Evolutionary conservation across 2,888 invertebrate species (phyloP).

Genomic region (Dorcus parallelipipedus): DNA sequence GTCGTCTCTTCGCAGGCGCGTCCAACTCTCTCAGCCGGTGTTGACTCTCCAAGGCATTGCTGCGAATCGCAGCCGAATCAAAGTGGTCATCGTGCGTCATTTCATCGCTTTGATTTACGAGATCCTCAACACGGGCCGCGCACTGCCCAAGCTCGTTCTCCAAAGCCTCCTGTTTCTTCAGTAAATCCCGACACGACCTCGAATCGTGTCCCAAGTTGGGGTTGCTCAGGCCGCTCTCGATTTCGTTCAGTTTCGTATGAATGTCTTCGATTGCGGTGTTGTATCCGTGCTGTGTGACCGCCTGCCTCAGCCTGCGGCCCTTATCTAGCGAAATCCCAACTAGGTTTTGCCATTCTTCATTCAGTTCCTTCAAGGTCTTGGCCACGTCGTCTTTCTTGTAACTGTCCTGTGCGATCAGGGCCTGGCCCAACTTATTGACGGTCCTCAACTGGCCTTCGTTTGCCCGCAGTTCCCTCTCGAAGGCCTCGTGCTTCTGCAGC

Average conservation of each 20-base stretch:
- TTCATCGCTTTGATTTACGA: constrained; percentile 79
- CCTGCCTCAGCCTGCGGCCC: constrained; percentile 75
- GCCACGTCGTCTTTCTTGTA: constrained; percentile 70
- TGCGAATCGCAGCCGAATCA: constrained; percentile 82
- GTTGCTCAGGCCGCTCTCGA: constrained; percentile 74
- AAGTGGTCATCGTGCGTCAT: constrained; percentile 94
- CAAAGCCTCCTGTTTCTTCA: constrained; percentile 84
- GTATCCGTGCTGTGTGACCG: constrained; percentile 76
- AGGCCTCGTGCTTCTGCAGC: constrained; percentile 94
- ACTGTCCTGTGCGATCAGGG: constrained; percentile 67
- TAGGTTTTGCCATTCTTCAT: constrained; percentile 74
- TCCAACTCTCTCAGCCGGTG: constrained; percentile 67
- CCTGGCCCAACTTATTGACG: constrained; percentile 77
- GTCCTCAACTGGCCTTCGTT: constrained; percentile 89
- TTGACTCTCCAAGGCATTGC: constrained; percentile 72
- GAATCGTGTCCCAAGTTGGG: constrained; percentile 86
- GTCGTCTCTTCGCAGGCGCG: constrained; percentile 67
- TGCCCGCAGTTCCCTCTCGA: constrained; percentile 90
- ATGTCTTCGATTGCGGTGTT: constrained; percentile 86
- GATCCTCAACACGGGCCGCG: constrained; percentile 74
- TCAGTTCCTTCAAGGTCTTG: constrained; percentile 64
- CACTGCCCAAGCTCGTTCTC: constrained; percentile 85
- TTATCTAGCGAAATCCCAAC: constrained; percentile 63
- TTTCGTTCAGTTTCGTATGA: constrained; percentile 78
- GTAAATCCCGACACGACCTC: constrained; percentile 83